Evolutionary conservation across 2,113 vertebrate species (phyloP), one percentile per base, ranked within the genome.

Genomic region (Syngnathus typhle): DNA sequence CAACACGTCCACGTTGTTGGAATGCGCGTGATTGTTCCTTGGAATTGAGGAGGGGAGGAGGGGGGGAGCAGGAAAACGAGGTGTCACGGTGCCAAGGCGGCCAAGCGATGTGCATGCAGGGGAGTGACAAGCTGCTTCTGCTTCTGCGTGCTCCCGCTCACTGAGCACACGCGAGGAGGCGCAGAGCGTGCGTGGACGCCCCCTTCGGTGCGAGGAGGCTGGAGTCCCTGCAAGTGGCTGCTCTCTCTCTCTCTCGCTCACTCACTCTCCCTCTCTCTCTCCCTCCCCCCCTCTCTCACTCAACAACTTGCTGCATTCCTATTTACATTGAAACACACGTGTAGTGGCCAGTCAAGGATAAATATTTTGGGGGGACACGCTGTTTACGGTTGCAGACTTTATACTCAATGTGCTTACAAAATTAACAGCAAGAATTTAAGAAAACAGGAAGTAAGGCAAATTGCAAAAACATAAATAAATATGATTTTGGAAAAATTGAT

Each of bases 181-280:
- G 8, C 19, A 5, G 7, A 18, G 63, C 71, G 85, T 73, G 70
- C 87, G 77, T 85, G 82, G 85, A 88, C 87, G 87, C 87, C 88
- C 88, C 87, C 88, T 88, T 85, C 78, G 84, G 87, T 88, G 58
- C 72, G 60, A 56, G 69, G 64, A 60, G 65, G 58, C 32, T 27
- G 13, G 27, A 71, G 69, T 38, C 65, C 70, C 60, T 73, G 55
- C 61, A 71, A 52, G 67, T 55, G 49, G 49, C 18, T n/a, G 12
- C 54, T 4, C 54, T 6, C 54, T 27, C 54, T 5, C 23, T 23
- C 11, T 4, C 39, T 41, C 47, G 12, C 55, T 41, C 46, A 7
- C 64, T 37, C 27, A 6, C 64, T 19, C 64, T 38, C 46, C 43
- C 60, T 19, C 51, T 21, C 62, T 41, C 63, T 18, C 46, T 36